Base-by-base conservation (phyloP, 2,113 vertebrate species). In the Albula glossodonta region DNA sequence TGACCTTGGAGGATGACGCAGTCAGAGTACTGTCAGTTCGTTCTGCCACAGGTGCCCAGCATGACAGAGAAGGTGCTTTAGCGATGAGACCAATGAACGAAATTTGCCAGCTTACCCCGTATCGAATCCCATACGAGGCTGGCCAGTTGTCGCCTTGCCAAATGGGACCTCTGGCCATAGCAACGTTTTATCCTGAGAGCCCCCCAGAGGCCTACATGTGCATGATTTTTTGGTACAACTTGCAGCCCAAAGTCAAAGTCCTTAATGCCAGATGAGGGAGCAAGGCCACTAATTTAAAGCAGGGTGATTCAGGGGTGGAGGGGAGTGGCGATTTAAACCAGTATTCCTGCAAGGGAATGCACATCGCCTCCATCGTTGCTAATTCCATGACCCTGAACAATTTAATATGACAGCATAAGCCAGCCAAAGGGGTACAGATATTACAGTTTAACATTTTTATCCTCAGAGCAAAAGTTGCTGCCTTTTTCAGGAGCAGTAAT, bases 401-500 rank as follows among this genome's bases (percentile, higher is more conserved):
- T 83, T n/a, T 1, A 91, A 92, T 93, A 90, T 93, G 89, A 88
- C 93, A 92, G 87, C 83, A 88, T 86, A 87, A 86, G 84, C 90
- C 90, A 88, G 90, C 93, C 93, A 89, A 87, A 86, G 91, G 92
- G 91, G 89, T 90, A 89, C 88, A 86, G 92, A 90, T 90, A 90
- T 91, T 92, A 91, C 91, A 92, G 90, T 94, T 93, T 93, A 92
- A 93, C 92, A 92, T 90, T 51, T 41, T 92, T 90, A 90, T 91
- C 91, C 91, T 90, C 41, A 88, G 85, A 90, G 89, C 86, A 88
- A 88, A 87, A 92, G 93, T 90, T 87, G 88, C 91, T 90, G 91
- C 91, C 92, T 93, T 90, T 91, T 87, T 92, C 89, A 93, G 91
- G 91, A 86, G 88, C 90, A 91, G 91, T 93, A 92, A 93, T 93